Percentiles rank a stretch among this genome's conserved stretches.
These are phyloP conservation scores for Sakesphorus luctuosus DNA, from an alignment of 2,113 vertebrate species.

Conservation along the genomic window DNA sequence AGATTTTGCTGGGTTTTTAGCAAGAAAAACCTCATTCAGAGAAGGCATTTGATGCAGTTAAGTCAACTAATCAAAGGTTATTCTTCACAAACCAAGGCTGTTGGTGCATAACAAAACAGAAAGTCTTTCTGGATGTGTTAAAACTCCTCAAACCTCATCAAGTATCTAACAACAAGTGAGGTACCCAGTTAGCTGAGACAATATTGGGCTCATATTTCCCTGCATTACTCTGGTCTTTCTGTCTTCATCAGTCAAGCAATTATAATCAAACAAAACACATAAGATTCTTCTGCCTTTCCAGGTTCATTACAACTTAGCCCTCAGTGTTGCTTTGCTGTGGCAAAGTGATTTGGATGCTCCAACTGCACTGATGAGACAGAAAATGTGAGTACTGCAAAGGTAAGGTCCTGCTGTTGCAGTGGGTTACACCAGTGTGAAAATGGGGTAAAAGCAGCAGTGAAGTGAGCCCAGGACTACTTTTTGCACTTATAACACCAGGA, in stretches of 20 bases:
- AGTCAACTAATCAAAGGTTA: background rate
- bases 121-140: background rate
- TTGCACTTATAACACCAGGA: background rate
- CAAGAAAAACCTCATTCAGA: background rate
- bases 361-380: conserved; percentile 57
- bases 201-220: background rate
- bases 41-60: background rate
- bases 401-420: background rate
- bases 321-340: conserved; percentile 82
- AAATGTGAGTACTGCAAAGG: conserved; percentile 71
- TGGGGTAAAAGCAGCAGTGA: background rate
- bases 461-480: background rate
- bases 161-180: background rate
- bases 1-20: background rate
- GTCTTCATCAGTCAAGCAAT: background rate
- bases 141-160: background rate
- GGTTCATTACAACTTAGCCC: conserved; percentile 86
- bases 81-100: background rate
- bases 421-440: background rate
- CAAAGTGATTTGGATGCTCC: conserved; percentile 70
- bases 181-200: background rate
- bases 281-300: conserved; percentile 43
- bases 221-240: background rate
- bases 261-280: background rate
- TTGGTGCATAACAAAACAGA: background rate